Conservation (phyloP, 2,113 vertebrate species). For the Empidonax traillii region DNA sequence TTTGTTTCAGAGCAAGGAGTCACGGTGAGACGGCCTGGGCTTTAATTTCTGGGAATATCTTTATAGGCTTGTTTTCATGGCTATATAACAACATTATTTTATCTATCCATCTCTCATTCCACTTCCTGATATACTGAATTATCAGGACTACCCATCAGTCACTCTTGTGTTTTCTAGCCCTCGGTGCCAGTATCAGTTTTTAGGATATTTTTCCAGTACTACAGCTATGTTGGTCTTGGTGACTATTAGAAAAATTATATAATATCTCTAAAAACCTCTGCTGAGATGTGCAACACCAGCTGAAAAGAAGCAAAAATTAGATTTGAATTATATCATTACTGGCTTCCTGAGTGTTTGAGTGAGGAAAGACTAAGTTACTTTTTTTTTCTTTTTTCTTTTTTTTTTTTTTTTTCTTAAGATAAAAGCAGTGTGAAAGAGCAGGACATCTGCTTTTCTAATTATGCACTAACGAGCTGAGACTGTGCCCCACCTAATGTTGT, state of each 20-base stretch:
- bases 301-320: constrained; percentile 40
- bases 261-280: neutral
- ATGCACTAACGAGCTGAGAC: neutral
- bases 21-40: neutral
- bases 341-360: constrained; percentile 18
- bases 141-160: constrained; percentile 22
- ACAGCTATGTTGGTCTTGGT: neutral
- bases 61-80: neutral
- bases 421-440: neutral
- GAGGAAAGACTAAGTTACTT: constrained; percentile 25
- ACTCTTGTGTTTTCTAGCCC: neutral
- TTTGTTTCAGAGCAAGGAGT: neutral
- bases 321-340: neutral
- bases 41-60: constrained; percentile 37
- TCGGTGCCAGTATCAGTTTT: neutral
- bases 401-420: neutral
- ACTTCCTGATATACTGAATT: constrained; percentile 35
- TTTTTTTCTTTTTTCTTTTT: neutral
- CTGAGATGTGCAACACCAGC: neutral
- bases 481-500: constrained; percentile 3
- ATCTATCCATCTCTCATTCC: constrained; percentile 32
- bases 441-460: constrained; percentile 61
- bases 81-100: constrained; percentile 22
- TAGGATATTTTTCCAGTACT: neutral
- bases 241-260: neutral